phyloP scores from a whole-genome alignment of 2,113 vertebrate species.

The Perca fluviatilis region DNA sequence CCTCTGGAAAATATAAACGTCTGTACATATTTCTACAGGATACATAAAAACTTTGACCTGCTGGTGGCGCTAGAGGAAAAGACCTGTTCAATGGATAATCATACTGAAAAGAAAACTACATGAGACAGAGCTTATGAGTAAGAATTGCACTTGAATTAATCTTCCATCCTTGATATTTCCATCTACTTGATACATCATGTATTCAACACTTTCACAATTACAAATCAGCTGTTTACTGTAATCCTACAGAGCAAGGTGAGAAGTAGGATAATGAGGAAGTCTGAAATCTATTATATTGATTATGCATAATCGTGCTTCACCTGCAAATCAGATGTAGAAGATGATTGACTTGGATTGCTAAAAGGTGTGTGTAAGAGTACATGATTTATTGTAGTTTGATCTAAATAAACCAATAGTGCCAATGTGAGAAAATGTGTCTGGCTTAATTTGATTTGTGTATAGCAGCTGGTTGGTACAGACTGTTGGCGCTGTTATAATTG shows the following conservation, averaged over 20 bases:
- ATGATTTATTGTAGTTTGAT: conserved; percentile 26
- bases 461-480: conserved; percentile 2
- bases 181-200: neutral
- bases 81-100: neutral
- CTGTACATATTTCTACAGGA: neutral
- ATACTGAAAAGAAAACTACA: neutral
- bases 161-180: neutral
- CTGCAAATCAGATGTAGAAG: conserved; percentile 30
- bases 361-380: conserved; percentile 43
- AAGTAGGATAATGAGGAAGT: conserved; percentile 22
- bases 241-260: neutral
- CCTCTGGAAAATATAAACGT: too few species aligned
- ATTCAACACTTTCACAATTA: neutral
- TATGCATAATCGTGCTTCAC: conserved; percentile 26
- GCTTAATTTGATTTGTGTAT: conserved; percentile 51
- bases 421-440: conserved; percentile 14
- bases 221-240: conserved; percentile 21
- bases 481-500: conserved; percentile 3
- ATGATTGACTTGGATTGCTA: conserved; percentile 37
- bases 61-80: neutral
- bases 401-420: conserved; percentile 33
- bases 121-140: neutral
- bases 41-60: neutral
- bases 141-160: neutral
- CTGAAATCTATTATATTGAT: conserved; percentile 60